These are phyloP conservation scores for Machaerirhynchus nigripectus DNA, from an alignment of 2,113 vertebrate species.

Conservation along the genomic window DNA sequence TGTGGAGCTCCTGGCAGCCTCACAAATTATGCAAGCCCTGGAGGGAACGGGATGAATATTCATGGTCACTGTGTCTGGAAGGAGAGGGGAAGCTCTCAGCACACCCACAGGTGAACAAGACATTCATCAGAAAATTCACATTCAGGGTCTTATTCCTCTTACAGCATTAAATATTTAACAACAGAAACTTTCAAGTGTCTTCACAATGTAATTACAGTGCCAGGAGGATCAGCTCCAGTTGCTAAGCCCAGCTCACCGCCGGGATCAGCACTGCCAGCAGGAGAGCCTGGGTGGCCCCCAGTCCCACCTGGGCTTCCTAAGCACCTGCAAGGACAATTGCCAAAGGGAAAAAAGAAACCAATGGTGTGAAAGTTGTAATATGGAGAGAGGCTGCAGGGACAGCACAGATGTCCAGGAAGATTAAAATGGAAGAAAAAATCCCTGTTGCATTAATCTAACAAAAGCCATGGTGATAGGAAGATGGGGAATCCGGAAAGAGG, in stretches of 20 bases:
- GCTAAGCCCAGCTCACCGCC: background rate
- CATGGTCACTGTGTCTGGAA: background rate
- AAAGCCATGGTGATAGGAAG: background rate
- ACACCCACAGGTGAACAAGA: background rate
- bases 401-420: background rate
- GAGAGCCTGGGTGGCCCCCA: background rate
- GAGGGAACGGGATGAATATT: background rate
- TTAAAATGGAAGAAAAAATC: background rate
- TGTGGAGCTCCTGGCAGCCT: background rate
- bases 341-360: background rate
- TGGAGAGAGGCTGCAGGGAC: background rate
- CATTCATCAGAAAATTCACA: conserved; percentile 7
- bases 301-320: background rate
- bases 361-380: background rate
- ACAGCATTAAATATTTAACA: conserved; percentile 41
- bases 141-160: background rate
- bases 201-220: background rate
- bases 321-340: background rate
- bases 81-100: background rate
- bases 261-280: background rate
- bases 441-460: background rate
- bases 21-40: background rate
- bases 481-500: background rate
- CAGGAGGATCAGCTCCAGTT: background rate
- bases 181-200: background rate